Conservation (phyloP, 2,113 vertebrate genomes). For the Chloebia gouldiae region DNA sequence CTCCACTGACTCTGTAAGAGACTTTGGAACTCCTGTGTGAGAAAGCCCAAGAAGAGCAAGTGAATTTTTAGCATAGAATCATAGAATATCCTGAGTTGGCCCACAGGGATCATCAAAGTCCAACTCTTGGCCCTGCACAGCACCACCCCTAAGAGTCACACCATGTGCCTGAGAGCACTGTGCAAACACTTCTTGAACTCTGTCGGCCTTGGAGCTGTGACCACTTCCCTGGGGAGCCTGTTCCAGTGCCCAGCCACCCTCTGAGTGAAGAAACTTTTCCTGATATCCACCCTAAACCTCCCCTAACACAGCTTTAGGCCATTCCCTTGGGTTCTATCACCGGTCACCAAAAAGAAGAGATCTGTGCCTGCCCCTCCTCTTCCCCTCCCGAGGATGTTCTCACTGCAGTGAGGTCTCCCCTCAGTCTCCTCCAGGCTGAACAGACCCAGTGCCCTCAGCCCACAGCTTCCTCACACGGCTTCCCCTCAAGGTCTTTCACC, state of each 20-base stretch:
- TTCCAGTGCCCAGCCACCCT: accelerated
- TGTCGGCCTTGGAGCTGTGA: neutral
- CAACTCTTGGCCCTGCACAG: neutral
- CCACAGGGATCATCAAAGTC: neutral
- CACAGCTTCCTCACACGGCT: neutral
- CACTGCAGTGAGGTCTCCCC: neutral
- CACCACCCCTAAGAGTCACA: accelerated
- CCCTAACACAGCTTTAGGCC: neutral
- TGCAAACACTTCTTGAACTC: neutral
- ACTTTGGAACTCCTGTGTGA: neutral
- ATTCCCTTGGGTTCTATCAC: accelerated
- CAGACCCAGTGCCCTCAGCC: neutral
- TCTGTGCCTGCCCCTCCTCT: neutral
- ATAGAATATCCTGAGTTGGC: neutral
- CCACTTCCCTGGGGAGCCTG: accelerated
- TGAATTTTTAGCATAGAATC: neutral
- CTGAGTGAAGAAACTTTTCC: accelerated
- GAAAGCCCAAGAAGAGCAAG: neutral
- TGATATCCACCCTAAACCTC: accelerated
- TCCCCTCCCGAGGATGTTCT: accelerated
- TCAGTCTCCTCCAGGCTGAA: neutral
- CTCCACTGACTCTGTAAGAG: neutral
- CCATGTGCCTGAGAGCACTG: neutral
- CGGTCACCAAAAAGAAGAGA: neutral
- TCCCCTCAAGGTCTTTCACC: neutral